Conservation (phyloP, 2,888 invertebrate genomes). For the Quadroppia sp. region DNA sequence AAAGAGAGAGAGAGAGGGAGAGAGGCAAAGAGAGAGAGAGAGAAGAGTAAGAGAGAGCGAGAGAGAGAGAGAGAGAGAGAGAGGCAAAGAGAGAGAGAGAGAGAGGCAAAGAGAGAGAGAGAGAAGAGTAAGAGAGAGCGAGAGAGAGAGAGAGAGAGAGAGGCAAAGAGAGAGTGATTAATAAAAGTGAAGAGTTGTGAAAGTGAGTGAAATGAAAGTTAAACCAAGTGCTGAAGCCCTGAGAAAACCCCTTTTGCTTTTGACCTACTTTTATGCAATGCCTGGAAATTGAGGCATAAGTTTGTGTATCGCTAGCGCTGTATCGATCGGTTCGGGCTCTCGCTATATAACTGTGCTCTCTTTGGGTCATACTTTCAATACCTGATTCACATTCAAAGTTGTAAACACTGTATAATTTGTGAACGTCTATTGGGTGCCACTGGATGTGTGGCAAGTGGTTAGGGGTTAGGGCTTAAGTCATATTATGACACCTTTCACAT, state of each 20-base stretch:
- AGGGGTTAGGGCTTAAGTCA: too few relatives aligned
- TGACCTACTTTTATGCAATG: constrained; percentile 2
- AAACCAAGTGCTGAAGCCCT: background rate
- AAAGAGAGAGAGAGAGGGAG: too few relatives aligned
- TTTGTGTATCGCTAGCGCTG: constrained; percentile 1
- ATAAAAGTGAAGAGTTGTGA: background rate
- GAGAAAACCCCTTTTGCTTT: constrained; percentile 19
- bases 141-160: too few relatives aligned
- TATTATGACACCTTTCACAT: too few relatives aligned
- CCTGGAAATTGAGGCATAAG: constrained; percentile 7
- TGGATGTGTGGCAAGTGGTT: too few relatives aligned
- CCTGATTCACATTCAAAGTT: background rate
- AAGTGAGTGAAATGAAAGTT: background rate
- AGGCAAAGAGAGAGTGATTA: too few relatives aligned
- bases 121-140: too few relatives aligned
- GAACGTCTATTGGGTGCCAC: background rate
- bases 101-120: too few relatives aligned
- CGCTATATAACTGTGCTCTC: constrained; percentile 6
- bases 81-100: too few relatives aligned
- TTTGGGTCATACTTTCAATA: background rate
- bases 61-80: too few relatives aligned
- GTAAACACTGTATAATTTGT: background rate
- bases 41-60: too few relatives aligned
- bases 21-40: too few relatives aligned
- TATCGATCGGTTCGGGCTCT: constrained; percentile 19